phyloP scores from a whole-genome alignment of 2,113 vertebrate genomes.

The Brachyhypopomus occidentalis region DNA sequence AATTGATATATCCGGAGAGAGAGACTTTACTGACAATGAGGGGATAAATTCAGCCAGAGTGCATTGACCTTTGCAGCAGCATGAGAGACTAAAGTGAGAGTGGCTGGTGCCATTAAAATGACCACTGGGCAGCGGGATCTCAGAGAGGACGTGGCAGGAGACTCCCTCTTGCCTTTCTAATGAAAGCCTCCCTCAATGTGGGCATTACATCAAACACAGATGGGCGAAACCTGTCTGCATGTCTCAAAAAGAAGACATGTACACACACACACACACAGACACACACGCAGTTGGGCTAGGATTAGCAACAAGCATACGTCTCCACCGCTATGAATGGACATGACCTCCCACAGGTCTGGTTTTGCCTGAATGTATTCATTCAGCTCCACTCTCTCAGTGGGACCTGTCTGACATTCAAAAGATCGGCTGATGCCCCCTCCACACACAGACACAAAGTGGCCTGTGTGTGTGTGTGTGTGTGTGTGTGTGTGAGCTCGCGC shows the following conservation, averaged over 20 bases:
- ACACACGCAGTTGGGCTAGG: constrained; percentile 34
- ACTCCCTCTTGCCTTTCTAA: no score
- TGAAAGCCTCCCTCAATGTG: constrained; percentile 61
- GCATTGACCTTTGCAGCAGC: constrained; percentile 25
- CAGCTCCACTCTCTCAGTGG: constrained; percentile 32
- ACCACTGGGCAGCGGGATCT: neutral
- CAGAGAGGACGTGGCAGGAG: constrained; percentile 46
- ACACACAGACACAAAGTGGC: neutral
- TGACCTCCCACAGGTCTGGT: constrained; percentile 25
- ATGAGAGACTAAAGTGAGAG: constrained; percentile 29
- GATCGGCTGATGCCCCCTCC: constrained; percentile 17
- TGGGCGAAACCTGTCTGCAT: constrained; percentile 53
- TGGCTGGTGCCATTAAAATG: constrained; percentile 33
- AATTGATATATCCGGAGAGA: neutral
- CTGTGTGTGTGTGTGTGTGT: neutral
- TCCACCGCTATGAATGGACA: constrained; percentile 40
- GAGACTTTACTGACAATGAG: neutral
- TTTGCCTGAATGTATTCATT: constrained; percentile 25
- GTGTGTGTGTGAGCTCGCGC: no score
- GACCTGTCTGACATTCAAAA: constrained; percentile 39
- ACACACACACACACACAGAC: constrained; percentile 25
- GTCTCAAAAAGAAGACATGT: constrained; percentile 28
- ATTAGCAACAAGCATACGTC: constrained; percentile 25
- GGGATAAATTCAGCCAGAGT: neutral
- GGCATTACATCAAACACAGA: constrained; percentile 54